Base-by-base conservation (phyloP, 64 coral and sea anemone species). In the Acropora tenuis region DNA sequence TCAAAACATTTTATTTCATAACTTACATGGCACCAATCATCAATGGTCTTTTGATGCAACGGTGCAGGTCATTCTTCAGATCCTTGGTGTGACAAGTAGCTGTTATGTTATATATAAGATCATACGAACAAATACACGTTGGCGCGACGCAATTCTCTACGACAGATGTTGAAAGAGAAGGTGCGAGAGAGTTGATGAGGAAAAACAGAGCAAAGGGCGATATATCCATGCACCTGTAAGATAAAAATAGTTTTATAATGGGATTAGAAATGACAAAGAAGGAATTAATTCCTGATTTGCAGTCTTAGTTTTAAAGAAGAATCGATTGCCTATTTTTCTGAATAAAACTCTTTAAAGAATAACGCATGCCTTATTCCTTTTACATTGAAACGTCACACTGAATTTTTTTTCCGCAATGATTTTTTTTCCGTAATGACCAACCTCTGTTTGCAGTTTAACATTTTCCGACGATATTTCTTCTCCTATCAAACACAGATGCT, bases 51-150 rank as follows among this genome's bases (percentile, higher is more conserved):
- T 20, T 85, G 48, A 71, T 71, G 82, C 11, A 85, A 71, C 16
- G 2, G 17, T 2, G 5, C 65, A 85, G 65, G 82, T 85, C 61
- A 18, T 69, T 69, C 12, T 30, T 69, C n/a, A 85, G 3, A 48
- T 85, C 63, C 13, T 47, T 69, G n/a, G 82, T 72, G 65, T 71
- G 61, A 69, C 82, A 85, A 85, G 42, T 83, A 15, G 61, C 58
- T 16, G 61, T 85, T 43, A 69, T 18, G 82, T 85, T 71, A 20
- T 85, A 48, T 16, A 48, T 18, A 20, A 18, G 61, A 69, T 71
- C 18, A 71, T 3, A 10, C 18, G 80, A 66, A 13, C 43, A 85
- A n/a, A 4, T n/a, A n/a, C 82, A 85, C 1, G 11, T 18, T 8
- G 61, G 65, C 17, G 61, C 30, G 65, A 83, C 80, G 68, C 58